phyloP scores from a whole-genome alignment of 2,113 vertebrate genomes.

The Scalopus aquaticus region DNA sequence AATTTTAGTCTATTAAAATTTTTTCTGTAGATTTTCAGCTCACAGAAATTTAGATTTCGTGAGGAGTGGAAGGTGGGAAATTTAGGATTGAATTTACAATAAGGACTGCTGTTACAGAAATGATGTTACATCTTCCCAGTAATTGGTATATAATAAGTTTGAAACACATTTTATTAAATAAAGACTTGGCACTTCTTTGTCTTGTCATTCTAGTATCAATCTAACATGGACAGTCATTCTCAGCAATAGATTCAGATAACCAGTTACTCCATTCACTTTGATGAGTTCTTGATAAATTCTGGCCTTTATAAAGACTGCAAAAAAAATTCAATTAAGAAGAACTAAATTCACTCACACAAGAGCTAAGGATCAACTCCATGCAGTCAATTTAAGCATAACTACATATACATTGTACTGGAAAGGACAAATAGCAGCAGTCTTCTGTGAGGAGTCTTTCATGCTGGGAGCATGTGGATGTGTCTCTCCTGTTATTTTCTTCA shows the following conservation, averaged over 20 bases:
- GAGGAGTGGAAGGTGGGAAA: background rate
- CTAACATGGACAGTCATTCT: background rate
- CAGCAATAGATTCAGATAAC: background rate
- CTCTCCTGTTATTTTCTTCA: background rate
- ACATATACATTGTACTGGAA: background rate
- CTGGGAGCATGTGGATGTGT: background rate
- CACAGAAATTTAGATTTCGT: background rate
- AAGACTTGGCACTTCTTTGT: background rate
- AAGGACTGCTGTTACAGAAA: background rate
- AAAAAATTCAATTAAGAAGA: background rate
- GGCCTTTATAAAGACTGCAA: background rate
- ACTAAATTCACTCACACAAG: background rate
- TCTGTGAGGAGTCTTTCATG: background rate
- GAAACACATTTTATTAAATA: background rate
- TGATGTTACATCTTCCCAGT: background rate
- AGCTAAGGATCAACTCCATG: background rate
- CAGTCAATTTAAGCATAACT: background rate
- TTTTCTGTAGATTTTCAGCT: background rate
- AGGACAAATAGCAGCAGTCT: background rate
- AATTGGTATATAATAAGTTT: background rate
- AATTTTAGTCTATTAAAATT: background rate
- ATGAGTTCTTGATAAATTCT: background rate
- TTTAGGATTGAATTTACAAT: background rate
- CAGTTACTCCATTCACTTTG: background rate
- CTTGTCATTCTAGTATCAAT: background rate